phyloP scores from a whole-genome alignment of 2,797 vertebrate genomes.

The Periparus ater region DNA sequence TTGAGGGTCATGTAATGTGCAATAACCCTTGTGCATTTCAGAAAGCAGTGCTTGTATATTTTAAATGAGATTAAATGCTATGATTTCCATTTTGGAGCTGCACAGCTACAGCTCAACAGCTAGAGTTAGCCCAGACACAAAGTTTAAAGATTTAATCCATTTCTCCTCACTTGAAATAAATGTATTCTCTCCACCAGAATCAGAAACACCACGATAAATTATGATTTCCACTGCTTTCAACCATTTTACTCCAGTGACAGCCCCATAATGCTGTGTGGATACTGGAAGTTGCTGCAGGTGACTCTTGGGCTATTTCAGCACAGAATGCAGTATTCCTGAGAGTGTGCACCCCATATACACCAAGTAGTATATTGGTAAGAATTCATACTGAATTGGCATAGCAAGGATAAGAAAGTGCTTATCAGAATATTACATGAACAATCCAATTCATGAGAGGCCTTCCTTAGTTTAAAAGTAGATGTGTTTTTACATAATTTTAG shows the following conservation, averaged over 20 bases:
- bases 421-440: neutral
- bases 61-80: neutral
- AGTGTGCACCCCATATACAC: neutral
- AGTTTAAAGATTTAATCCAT: neutral
- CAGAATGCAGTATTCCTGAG: neutral
- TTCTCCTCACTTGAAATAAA: neutral
- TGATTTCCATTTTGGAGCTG: neutral
- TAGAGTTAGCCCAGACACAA: neutral
- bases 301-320: neutral
- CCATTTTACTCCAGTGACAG: neutral
- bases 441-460: neutral
- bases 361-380: neutral
- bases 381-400: neutral
- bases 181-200: neutral
- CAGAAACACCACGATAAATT: neutral
- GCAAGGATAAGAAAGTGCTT: neutral
- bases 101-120: neutral
- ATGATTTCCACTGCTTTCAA: neutral
- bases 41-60: neutral
- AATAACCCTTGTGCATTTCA: neutral
- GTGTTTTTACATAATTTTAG: neutral
- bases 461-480: neutral
- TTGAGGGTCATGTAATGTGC: neutral
- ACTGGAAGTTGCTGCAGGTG: neutral
- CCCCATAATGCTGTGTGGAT: neutral